These are phyloP conservation scores for Eleginops maclovinus DNA, from an alignment of 2,113 vertebrate species.

Conservation along the genomic window DNA sequence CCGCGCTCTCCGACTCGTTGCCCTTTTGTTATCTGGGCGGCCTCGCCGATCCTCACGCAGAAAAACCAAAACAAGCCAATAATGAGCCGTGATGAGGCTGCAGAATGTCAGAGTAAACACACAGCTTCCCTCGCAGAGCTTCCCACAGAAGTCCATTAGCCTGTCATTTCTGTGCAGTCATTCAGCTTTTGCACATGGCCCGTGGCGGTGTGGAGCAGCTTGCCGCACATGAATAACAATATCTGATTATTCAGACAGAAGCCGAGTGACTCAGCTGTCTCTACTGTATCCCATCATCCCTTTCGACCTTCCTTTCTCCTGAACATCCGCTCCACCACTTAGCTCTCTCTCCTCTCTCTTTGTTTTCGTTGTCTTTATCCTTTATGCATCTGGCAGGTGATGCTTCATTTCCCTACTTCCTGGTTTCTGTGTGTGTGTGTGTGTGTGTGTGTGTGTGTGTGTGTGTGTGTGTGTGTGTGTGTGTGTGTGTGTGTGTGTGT, in stretches of 20 bases:
- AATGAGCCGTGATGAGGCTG: constrained; percentile 49
- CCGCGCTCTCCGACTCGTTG: neutral
- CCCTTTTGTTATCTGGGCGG: constrained; percentile 19
- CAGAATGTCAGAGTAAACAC: constrained; percentile 67
- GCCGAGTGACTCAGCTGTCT: constrained; percentile 80
- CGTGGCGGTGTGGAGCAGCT: constrained; percentile 66
- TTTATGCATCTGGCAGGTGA: constrained; percentile 42
- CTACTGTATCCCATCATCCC: constrained; percentile 72
- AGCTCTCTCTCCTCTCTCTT: neutral
- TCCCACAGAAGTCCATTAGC: constrained; percentile 72
- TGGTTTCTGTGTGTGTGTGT: neutral
- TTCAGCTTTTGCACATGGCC: constrained; percentile 78
- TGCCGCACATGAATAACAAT: constrained; percentile 78
- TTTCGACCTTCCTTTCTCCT: constrained; percentile 27
- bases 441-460: neutral
- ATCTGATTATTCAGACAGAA: constrained; percentile 76
- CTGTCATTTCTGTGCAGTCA: constrained; percentile 74
- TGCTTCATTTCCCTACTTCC: constrained; percentile 14
- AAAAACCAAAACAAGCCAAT: constrained; percentile 32
- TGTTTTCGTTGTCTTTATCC: constrained; percentile 22
- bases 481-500: no score
- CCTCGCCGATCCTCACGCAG: neutral
- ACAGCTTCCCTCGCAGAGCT: constrained; percentile 57
- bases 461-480: constrained; percentile 20
- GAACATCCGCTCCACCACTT: constrained; percentile 22